These are phyloP conservation scores for Enteromius argenteus DNA, from an alignment of 2,797 vertebrate genomes.

Conservation along the genomic window DNA sequence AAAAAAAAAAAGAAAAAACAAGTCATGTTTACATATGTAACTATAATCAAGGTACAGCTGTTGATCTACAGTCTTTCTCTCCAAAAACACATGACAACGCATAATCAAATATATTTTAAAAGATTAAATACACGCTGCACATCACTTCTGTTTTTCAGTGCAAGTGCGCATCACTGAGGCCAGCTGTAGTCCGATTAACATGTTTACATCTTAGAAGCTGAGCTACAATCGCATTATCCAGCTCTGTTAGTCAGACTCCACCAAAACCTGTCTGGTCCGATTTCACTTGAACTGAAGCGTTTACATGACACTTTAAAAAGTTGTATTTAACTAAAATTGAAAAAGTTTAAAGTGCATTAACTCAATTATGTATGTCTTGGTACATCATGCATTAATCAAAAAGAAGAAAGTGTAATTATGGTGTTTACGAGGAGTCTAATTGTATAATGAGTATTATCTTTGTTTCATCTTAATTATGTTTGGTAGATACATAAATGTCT, in stretches of 20 bases:
- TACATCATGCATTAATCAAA: not conserved
- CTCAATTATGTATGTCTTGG: not conserved
- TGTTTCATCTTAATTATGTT: conserved; percentile 3
- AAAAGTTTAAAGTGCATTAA: not conserved
- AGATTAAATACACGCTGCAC: not conserved
- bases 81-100: not conserved
- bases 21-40: not conserved
- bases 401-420: not conserved
- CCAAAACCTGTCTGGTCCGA: not conserved
- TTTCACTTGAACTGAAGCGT: not conserved
- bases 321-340: not conserved
- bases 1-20: not conserved
- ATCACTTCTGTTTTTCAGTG: not conserved
- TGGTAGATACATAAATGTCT: not conserved
- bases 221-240: not conserved
- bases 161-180: not conserved
- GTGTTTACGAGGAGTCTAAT: not conserved
- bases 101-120: not conserved
- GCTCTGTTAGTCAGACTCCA: not conserved
- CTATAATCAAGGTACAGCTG: not conserved
- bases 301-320: not conserved
- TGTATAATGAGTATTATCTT: not conserved
- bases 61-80: not conserved
- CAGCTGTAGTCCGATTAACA: not conserved
- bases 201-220: not conserved